These are phyloP conservation scores for Agonopterix arenella DNA, from an alignment of 2,888 invertebrate species.

Conservation along the genomic window DNA sequence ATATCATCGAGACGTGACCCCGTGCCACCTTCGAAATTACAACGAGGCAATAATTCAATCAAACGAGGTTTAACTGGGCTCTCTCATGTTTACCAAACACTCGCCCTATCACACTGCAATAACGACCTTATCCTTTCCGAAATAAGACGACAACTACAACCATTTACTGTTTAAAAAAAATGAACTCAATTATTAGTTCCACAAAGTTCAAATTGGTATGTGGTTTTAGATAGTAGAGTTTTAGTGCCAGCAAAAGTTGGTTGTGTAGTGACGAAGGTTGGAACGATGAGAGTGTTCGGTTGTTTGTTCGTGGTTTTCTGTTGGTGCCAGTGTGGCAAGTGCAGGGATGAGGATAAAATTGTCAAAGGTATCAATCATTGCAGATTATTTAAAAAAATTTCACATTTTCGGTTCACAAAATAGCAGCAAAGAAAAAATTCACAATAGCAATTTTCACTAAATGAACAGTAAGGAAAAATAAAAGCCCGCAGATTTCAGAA, in stretches of 20 bases:
- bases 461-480: too few relatives aligned
- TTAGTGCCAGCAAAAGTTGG: conserved; percentile 9
- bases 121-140: conserved; percentile 31
- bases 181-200: conserved; percentile 10
- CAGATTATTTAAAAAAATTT: neutral
- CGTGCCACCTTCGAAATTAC: conserved; percentile 43
- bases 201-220: conserved; percentile 14
- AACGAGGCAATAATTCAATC: conserved; percentile 70
- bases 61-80: conserved; percentile 56
- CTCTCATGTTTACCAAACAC: conserved; percentile 62
- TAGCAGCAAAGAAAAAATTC: too few relatives aligned
- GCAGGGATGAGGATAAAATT: conserved; percentile 66
- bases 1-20: conserved; percentile 43
- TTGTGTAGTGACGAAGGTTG: conserved; percentile 18
- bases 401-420: too few relatives aligned
- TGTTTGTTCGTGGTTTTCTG: conserved; percentile 24
- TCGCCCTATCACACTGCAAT: conserved; percentile 39
- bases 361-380: conserved; percentile 45
- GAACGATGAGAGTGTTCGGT: conserved; percentile 22
- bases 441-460: too few relatives aligned
- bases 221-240: neutral
- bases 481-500: too few relatives aligned
- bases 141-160: conserved; percentile 14
- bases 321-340: conserved; percentile 24
- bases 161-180: conserved; percentile 17